phyloP scores from a whole-genome alignment of 2,113 vertebrate species.

The Apus apus region DNA sequence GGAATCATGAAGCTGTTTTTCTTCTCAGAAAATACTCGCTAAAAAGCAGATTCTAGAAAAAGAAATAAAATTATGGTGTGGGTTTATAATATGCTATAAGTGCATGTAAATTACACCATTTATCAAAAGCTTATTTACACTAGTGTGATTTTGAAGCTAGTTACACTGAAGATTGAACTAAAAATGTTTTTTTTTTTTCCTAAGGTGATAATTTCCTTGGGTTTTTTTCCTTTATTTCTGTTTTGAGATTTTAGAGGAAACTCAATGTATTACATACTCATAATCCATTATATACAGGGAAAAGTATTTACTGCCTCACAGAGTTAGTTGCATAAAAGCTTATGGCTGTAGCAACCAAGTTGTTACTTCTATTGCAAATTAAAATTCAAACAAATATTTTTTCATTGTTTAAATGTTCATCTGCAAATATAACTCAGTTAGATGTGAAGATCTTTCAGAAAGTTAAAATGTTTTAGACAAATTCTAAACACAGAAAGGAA shows the following conservation, averaged over 20 bases:
- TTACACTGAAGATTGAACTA: constrained; percentile 6
- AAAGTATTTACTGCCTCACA: background rate
- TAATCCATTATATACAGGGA: background rate
- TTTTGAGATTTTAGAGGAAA: background rate
- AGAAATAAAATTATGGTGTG: constrained; percentile 45
- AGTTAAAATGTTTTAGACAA: background rate
- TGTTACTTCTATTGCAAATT: background rate
- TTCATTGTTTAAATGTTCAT: background rate
- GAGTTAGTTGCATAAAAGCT: constrained; percentile 12
- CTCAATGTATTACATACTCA: background rate
- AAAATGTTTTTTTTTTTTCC: background rate
- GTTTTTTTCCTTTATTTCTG: background rate
- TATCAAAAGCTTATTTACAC: constrained; percentile 34
- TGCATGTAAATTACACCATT: constrained; percentile 37
- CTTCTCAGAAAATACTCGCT: constrained; percentile 9
- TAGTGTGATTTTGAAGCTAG: background rate
- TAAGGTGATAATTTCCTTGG: background rate
- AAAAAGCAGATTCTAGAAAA: constrained; percentile 25
- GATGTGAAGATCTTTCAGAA: background rate
- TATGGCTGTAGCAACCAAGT: background rate
- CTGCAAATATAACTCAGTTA: background rate
- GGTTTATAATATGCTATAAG: constrained; percentile 15
- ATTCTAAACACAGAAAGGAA: background rate
- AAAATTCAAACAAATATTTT: background rate
- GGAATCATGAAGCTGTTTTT: background rate